Evolutionary conservation across 2,797 vertebrate genomes (phyloP), one percentile per base, ranked within the genome.

Genomic region (Notolepis coatsorum): DNA sequence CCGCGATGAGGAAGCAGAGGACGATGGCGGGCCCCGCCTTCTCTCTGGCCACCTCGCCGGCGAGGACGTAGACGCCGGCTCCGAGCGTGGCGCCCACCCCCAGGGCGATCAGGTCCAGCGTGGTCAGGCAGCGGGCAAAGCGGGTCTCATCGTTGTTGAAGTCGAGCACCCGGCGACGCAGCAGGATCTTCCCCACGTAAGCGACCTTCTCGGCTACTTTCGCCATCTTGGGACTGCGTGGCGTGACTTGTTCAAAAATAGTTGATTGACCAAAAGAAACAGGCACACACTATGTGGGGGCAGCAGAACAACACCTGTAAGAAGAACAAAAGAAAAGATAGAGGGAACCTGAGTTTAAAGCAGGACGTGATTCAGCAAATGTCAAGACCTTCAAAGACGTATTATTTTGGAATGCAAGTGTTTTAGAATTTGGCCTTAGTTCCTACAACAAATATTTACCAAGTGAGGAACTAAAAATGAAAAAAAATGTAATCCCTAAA

Each of bases 31-130:
- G 97, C 1, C 97, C 97, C 0, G 97, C 97, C 63, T 92, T 95
- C 1, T 97, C 95, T 49, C 94, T 93, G 45, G 97, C 97, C 7
- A 99, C 96, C 67, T 98, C 95, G 0, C 97, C 97, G 0, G 95
- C 95, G 6, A 99, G 89, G 56, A 99, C 94, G 0, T 99, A 99
- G 2, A 98, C 97, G 0, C 97, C 97, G 0, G 97, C 97, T 0
- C 97, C 97, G 0, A 99, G 81, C 0, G 97, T 99, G 69, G 96
- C 94, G 71, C 97, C 97, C 60, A 98, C 96, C 0, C 97, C 97
- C 18, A 99, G 80, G 7, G 95, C 96, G 7, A 98, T 88, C 28
- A 99, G 94, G 87, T 99, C 97, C 69, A 99, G 73, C 0, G 95
- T 98, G 89, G 93, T 95, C 56, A 99, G 91, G 78, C 97, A 99